Conservation (phyloP, 2,113 vertebrate genomes). For the Hiodon tergisus region DNA sequence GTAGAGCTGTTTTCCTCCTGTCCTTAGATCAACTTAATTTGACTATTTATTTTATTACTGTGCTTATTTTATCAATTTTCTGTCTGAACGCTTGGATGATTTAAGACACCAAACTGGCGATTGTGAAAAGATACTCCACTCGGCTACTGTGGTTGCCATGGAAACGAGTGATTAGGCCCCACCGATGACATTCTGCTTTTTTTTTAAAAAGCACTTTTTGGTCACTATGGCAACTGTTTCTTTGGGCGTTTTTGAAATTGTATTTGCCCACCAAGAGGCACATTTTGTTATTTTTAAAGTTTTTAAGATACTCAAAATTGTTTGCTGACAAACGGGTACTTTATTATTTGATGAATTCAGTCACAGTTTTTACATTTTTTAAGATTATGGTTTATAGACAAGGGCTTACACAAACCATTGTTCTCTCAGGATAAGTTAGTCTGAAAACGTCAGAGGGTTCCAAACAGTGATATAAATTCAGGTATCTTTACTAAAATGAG, state of each 20-base stretch:
- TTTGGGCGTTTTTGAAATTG: conserved; percentile 35
- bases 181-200: conserved; percentile 23
- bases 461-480: conserved; percentile 21
- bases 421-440: background rate
- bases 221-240: conserved; percentile 50
- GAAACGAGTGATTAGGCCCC: conserved; percentile 42
- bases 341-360: background rate
- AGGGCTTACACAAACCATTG: background rate
- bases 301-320: background rate
- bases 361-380: background rate
- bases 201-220: conserved; percentile 24
- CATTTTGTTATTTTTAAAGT: conserved; percentile 25
- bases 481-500: conserved; percentile 19
- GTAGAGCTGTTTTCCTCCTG: too few relatives aligned
- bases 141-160: conserved; percentile 47
- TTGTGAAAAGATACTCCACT: conserved; percentile 26
- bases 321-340: background rate
- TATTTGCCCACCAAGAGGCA: conserved; percentile 30
- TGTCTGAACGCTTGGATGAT: conserved; percentile 13
- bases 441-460: background rate
- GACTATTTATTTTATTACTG: background rate
- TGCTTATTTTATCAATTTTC: background rate
- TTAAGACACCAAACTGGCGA: conserved; percentile 27
- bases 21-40: background rate
- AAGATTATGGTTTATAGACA: background rate